Evolutionary conservation across 2,113 vertebrate species (phyloP).

Genomic region (Illadopsis cleaveri): DNA sequence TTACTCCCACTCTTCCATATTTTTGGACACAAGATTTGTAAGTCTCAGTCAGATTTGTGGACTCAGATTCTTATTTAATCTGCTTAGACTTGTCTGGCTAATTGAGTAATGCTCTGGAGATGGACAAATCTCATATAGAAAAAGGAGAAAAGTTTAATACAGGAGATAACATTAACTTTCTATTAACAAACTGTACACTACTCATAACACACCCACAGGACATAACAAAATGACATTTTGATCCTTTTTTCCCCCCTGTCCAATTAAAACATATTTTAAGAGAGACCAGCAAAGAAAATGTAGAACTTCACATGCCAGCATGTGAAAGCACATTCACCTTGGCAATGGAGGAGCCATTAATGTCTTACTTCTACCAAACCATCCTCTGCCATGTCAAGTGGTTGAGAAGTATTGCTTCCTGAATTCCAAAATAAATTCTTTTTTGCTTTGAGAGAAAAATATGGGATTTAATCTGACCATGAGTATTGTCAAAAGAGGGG

Average conservation of each 20-base stretch:
- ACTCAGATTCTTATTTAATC: neutral
- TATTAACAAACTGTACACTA: neutral
- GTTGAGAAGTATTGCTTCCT: neutral
- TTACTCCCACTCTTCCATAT: neutral
- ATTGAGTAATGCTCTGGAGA: neutral
- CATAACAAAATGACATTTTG: neutral
- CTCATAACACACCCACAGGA: neutral
- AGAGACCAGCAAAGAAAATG: neutral
- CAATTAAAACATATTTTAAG: neutral
- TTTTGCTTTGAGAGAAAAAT: neutral
- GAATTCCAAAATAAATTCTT: neutral
- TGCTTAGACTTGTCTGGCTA: neutral
- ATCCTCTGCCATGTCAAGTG: neutral
- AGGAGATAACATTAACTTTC: neutral
- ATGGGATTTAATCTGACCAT: neutral
- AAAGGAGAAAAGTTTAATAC: neutral
- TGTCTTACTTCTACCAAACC: neutral
- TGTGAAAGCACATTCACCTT: neutral
- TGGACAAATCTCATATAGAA: neutral
- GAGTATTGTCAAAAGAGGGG: neutral
- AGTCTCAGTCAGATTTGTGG: neutral
- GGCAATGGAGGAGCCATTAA: neutral
- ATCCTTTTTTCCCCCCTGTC: neutral
- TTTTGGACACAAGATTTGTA: neutral
- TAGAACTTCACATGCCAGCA: neutral